phyloP scores from a whole-genome alignment of 2,888 invertebrate species.

The Sepioteuthis lessoniana region DNA sequence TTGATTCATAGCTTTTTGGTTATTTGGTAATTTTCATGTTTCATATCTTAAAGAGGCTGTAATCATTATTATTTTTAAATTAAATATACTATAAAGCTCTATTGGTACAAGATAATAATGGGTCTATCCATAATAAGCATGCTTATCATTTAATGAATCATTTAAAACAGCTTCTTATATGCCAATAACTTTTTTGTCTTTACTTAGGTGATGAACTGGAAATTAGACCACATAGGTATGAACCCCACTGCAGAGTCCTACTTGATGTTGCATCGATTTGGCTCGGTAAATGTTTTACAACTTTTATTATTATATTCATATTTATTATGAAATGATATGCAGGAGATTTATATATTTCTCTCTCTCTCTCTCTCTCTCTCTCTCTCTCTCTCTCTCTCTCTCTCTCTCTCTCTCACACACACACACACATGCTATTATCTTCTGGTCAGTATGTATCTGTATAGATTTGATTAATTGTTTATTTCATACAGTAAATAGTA shows the following conservation, averaged over 20 bases:
- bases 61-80: neutral
- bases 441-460: neutral
- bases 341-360: no score
- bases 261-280: conserved; percentile 91
- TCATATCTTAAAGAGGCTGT: no score
- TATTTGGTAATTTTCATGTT: no score
- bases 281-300: conserved; percentile 82
- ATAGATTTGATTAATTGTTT: neutral
- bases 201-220: conserved; percentile 85
- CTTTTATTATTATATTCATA: neutral
- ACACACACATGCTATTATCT: neutral
- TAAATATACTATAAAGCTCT: neutral
- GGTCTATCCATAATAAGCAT: neutral
- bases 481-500: neutral
- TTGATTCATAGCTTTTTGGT: no score
- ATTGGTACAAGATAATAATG: neutral
- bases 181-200: neutral
- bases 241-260: conserved; percentile 91
- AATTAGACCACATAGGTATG: conserved; percentile 84
- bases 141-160: neutral
- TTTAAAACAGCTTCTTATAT: neutral
- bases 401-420: no score
- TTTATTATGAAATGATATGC: neutral
- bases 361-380: neutral
- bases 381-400: no score